Conservation (phyloP, 2,888 invertebrate genomes). For the Ctena decussata region DNA sequence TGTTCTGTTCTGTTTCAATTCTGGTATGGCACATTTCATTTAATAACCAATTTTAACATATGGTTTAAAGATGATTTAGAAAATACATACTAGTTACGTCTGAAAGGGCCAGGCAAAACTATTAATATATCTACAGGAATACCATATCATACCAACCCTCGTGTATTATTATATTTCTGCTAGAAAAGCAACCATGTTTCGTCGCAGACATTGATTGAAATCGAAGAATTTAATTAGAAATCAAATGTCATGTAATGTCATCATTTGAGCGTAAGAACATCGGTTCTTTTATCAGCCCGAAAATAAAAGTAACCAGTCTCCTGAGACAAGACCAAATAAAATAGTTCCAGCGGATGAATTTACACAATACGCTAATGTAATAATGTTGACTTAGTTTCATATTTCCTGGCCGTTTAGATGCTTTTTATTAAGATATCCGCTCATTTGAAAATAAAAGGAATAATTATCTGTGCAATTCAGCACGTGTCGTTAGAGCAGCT, state of each 20-base stretch:
- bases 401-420: slow-evolving; percentile 59
- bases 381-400: slow-evolving; percentile 61
- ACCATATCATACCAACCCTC: too few relatives aligned
- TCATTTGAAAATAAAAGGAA: slow-evolving; percentile 65
- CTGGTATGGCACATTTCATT: too few relatives aligned
- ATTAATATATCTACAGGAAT: too few relatives aligned
- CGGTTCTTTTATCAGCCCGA: slow-evolving; percentile 54
- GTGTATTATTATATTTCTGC: too few relatives aligned
- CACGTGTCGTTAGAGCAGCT: slow-evolving; percentile 54
- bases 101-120: too few relatives aligned
- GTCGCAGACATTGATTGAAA: background rate
- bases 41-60: too few relatives aligned
- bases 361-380: slow-evolving; percentile 66
- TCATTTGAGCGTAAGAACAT: slow-evolving; percentile 55
- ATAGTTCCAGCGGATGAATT: slow-evolving; percentile 57
- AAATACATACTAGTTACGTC: too few relatives aligned
- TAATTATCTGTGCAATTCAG: slow-evolving; percentile 51
- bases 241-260: slow-evolving; percentile 57
- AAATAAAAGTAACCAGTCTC: slow-evolving; percentile 57
- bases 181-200: too few relatives aligned
- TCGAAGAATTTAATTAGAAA: slow-evolving; percentile 59
- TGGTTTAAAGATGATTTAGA: too few relatives aligned
- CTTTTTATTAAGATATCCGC: slow-evolving; percentile 61
- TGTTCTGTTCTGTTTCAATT: too few relatives aligned
- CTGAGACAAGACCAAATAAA: slow-evolving; percentile 50